Evolutionary conservation across 2,888 invertebrate genomes (phyloP).

Genomic region (Molanna angustata): DNA sequence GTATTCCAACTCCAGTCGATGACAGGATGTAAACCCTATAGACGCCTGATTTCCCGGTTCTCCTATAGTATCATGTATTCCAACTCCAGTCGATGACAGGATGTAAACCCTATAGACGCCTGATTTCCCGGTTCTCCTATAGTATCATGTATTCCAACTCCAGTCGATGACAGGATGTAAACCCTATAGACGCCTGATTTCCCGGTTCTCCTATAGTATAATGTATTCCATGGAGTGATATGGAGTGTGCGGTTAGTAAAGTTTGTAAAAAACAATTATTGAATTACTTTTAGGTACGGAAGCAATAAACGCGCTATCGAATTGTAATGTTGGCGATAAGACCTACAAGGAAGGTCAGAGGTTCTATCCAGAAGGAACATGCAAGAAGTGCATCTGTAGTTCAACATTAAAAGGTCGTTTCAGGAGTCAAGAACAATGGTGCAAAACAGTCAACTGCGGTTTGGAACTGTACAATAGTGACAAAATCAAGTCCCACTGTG

Average conservation of each 20-base stretch:
- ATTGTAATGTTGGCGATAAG: constrained; percentile 49
- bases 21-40: no score
- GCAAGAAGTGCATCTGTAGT: constrained; percentile 51
- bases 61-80: no score
- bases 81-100: no score
- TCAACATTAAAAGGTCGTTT: constrained; percentile 46
- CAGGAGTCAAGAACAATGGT: constrained; percentile 42
- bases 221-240: background rate
- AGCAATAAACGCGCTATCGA: constrained; percentile 44
- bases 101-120: no score
- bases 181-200: no score
- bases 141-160: no score
- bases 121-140: no score
- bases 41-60: no score
- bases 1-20: no score
- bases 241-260: background rate
- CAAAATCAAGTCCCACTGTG: constrained; percentile 46
- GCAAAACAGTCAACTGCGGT: constrained; percentile 50
- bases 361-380: constrained; percentile 47
- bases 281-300: constrained; percentile 34
- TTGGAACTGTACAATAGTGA: constrained; percentile 49
- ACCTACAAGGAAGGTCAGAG: constrained; percentile 49
- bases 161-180: no score
- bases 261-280: background rate
- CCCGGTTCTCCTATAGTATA: no score